Evolutionary conservation across 2,888 invertebrate genomes (phyloP), one percentile per base, ranked within the genome.

Genomic region (Penaeus monodon): DNA sequence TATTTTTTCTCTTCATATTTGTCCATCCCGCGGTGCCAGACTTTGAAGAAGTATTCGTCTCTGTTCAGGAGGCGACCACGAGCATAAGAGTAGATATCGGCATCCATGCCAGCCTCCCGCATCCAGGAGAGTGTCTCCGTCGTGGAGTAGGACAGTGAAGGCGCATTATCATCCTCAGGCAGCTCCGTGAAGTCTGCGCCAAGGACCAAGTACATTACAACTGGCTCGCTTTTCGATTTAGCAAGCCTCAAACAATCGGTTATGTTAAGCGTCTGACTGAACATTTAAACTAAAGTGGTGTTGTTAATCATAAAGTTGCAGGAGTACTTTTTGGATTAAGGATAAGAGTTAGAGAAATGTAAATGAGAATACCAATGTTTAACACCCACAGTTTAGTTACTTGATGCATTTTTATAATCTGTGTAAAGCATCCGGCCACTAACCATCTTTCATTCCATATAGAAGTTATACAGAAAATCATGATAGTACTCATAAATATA

Each of bases 81-180:
- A n/a, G 97, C 96, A 93, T 98, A 98, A 74, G 96, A 96, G 91
- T 95, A 95, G 91, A 98, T 97, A 92, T 97, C 97, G 4, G 98
- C 97, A 92, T 98, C 98, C 96, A 98, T 97, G 91, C 97, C 96
- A 92, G 97, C 96, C 90, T 98, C 97, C 88, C 97, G 94, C 92
- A 98, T 94, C 98, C 98, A 99, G 14, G 97, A 97, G 85, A 97
- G 97, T 73, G 97, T 97, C 93, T 97, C 97, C n/a, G 97, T 96
- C 24, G 97, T 96, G 92, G 96, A 97, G 94, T 96, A 96, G 90
- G 94, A 94, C 57, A 94, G 91, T 22, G 94, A 94, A 7, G 96
- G 96, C 33, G 96, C 96, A 81, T 91, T 91, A 78, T 90, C 94
- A 74, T 95, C 95, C 80, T 94, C 94, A 92, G 96, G 96, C 1